phyloP scores from a whole-genome alignment of 2,888 invertebrate genomes.

The Pyrrhosoma nymphula region DNA sequence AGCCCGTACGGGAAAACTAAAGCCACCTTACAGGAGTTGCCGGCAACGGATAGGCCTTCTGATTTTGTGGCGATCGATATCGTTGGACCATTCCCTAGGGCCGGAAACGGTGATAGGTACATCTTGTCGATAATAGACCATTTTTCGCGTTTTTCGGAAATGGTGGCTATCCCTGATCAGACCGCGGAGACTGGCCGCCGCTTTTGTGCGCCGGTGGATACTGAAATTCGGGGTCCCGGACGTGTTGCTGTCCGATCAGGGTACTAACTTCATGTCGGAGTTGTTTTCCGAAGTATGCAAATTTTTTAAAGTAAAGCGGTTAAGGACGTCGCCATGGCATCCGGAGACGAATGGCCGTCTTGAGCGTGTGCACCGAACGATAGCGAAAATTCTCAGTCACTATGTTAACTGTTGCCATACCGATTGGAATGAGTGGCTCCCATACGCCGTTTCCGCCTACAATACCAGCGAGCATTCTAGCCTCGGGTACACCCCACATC shows the following conservation, averaged over 20 bases:
- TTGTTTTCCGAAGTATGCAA: not conserved
- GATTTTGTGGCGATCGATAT: not conserved
- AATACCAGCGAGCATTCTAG: not conserved
- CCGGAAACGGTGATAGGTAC: too few relatives aligned
- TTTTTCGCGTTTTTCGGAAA: too few relatives aligned
- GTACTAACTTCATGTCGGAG: too few relatives aligned
- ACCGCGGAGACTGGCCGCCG: too few relatives aligned
- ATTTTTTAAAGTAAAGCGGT: not conserved
- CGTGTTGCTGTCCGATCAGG: too few relatives aligned
- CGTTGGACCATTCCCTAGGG: not conserved
- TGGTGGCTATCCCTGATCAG: too few relatives aligned
- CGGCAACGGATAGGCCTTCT: too few relatives aligned
- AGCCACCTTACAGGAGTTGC: not conserved
- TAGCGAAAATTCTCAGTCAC: not conserved
- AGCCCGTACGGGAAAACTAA: not conserved
- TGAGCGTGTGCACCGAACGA: not conserved
- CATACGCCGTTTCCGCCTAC: not conserved
- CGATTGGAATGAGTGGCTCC: not conserved
- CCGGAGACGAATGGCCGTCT: not conserved
- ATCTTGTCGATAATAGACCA: too few relatives aligned
- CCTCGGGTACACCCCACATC: not conserved
- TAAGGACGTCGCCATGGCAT: not conserved
- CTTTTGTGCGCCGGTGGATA: too few relatives aligned
- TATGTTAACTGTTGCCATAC: not conserved
- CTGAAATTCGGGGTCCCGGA: too few relatives aligned